These are phyloP conservation scores for Apeltes quadracus DNA, from an alignment of 2,113 vertebrate genomes.

Conservation along the genomic window DNA sequence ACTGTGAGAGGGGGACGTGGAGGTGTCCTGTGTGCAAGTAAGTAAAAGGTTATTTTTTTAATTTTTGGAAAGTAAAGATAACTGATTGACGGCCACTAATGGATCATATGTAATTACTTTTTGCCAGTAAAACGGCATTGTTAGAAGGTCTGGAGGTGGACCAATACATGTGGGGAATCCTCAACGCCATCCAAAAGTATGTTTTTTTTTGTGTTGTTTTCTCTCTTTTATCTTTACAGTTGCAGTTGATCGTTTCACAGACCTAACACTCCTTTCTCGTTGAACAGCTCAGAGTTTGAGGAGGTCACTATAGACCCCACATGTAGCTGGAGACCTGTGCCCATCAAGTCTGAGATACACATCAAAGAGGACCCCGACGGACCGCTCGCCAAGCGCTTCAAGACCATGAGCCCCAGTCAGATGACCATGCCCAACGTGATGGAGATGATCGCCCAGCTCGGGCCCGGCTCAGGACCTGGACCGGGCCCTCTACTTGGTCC, in stretches of 20 bases:
- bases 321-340: slow-evolving; percentile 97
- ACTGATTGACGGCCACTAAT: background rate
- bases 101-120: slow-evolving; percentile 2
- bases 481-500: slow-evolving; percentile 89
- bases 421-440: slow-evolving; percentile 99
- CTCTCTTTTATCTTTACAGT: background rate
- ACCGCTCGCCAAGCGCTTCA: slow-evolving; percentile 96
- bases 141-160: slow-evolving; percentile 98
- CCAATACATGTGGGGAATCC: slow-evolving; percentile 99
- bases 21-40: slow-evolving; percentile 99
- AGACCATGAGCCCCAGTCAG: slow-evolving; percentile 99
- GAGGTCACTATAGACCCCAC: slow-evolving; percentile 99
- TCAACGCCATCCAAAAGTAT: slow-evolving; percentile 99
- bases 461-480: slow-evolving; percentile 90
- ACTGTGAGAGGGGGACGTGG: slow-evolving; percentile 99
- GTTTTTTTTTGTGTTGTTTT: slow-evolving; percentile 59
- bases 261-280: slow-evolving; percentile 14
- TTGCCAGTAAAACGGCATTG: slow-evolving; percentile 96
- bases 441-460: slow-evolving; percentile 99
- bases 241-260: background rate
- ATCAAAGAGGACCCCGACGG: slow-evolving; percentile 99
- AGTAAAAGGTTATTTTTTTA: slow-evolving; percentile 60
- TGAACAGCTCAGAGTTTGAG: slow-evolving; percentile 94
- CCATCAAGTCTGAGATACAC: slow-evolving; percentile 97
- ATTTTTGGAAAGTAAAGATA: background rate